phyloP scores from a whole-genome alignment of 2,113 vertebrate genomes.

The Paramisgurnus dabryanus region DNA sequence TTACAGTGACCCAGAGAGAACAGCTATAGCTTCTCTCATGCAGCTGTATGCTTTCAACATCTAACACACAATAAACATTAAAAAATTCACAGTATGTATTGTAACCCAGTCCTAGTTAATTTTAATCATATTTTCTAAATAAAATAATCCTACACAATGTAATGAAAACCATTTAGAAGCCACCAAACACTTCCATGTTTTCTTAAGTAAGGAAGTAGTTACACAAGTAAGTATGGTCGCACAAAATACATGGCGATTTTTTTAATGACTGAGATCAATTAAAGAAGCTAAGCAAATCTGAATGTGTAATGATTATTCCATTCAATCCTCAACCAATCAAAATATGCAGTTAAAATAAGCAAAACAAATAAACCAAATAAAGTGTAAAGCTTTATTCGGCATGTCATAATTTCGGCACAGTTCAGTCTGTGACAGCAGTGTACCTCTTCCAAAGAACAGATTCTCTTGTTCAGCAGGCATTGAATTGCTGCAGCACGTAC shows the following conservation, averaged over 20 bases:
- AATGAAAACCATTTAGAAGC: too few relatives aligned
- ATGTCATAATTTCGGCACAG: neutral
- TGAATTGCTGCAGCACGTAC: constrained; percentile 35
- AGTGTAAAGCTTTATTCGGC: constrained; percentile 13
- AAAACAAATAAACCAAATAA: neutral
- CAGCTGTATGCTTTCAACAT: too few relatives aligned
- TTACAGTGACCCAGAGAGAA: neutral
- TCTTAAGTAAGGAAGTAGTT: too few relatives aligned
- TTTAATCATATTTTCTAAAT: too few relatives aligned
- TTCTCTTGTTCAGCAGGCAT: constrained; percentile 30
- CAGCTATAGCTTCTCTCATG: neutral
- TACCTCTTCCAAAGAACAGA: constrained; percentile 20
- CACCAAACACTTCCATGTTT: too few relatives aligned
- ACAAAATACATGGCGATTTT: too few relatives aligned
- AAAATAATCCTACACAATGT: neutral
- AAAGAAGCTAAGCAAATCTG: neutral
- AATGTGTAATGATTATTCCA: constrained; percentile 9
- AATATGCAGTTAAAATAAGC: constrained; percentile 6
- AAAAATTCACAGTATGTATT: neutral
- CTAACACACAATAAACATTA: neutral
- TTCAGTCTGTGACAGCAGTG: neutral
- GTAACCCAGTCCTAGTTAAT: too few relatives aligned
- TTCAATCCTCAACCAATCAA: neutral
- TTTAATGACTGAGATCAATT: neutral
- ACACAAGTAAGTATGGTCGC: too few relatives aligned